Base-by-base conservation (phyloP, 2,888 invertebrate species). In the Trisateles emortualis region DNA sequence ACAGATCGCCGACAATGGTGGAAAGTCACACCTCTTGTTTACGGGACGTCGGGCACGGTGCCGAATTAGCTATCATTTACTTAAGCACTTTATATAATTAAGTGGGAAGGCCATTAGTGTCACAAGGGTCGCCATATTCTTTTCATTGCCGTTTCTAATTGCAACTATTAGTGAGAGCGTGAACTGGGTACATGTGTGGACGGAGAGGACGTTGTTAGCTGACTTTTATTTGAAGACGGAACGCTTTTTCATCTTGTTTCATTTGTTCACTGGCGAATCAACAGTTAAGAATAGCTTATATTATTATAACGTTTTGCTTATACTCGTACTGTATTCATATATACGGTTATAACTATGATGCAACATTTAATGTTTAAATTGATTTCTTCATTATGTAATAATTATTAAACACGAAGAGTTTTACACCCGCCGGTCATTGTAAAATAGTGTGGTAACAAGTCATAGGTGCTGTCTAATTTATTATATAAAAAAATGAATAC, bases 1-100 rank as follows among this genome's bases (percentile, higher is more conserved):
- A 92, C 92, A 92, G 92, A 92, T 90, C 88, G 84, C 79, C 86
- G 87, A 85, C 90, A 87, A 88, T 89, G 90, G 90, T 86, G 84
- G 81, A 86, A 92, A 91, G 91, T 92, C 91, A 92, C 92, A 92
- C 92, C 90, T 91, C 90, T 86, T 90, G 92, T 90, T 91, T 88
- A 89, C 90, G 87, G 87, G 72, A 73, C 83, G 69, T 56, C 80
- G 86, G 74, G 86, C 84, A 81, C 84, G 76, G 71, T 67, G 59
- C 75, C 59, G 84, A 86, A 92, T 92, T 91, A 90, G 90, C 89
- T 90, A 91, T 91, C 92, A 89, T 92, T 92, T 90, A 92, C 90
- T 92, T 90, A 88, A 91, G 90, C 84, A 87, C 89, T 92, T 90
- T 87, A 91, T 91, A 89, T 90, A 91, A 92, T 92, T 91, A 92